Evolutionary conservation across 2,888 invertebrate genomes (phyloP).

Genomic region (Netelia inedita): DNA sequence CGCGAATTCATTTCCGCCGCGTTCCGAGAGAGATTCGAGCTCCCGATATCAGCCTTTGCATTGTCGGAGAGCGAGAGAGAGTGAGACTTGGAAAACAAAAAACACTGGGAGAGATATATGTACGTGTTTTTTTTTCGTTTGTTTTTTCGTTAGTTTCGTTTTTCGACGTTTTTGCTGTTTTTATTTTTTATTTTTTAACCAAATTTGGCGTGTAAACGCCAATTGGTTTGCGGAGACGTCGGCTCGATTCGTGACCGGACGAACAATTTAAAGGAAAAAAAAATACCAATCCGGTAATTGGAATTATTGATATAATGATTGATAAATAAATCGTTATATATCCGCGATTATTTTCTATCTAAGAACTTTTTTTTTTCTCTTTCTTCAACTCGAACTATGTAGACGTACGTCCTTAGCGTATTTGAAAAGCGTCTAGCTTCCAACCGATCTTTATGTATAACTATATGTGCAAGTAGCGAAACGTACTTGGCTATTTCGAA

Average conservation of each 20-base stretch:
- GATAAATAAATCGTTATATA: no score
- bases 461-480: not conserved
- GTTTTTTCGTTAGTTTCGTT: no score
- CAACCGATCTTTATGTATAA: not conserved
- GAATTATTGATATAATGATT: no score
- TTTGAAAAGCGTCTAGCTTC: not conserved
- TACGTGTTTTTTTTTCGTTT: not conserved
- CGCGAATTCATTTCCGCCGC: conserved; percentile 64
- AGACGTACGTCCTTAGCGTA: not conserved
- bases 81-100: conserved; percentile 11
- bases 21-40: conserved; percentile 63
- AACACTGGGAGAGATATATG: not conserved
- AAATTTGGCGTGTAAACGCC: no score
- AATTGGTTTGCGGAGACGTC: no score
- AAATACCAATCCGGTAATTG: no score
- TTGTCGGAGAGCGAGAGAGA: conserved; percentile 20
- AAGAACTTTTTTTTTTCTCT: no score
- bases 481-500: conserved; percentile 37
- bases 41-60: conserved; percentile 57
- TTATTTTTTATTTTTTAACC: no score
- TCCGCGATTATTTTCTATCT: no score
- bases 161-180: no score
- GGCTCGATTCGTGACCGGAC: no score
- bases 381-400: not conserved
- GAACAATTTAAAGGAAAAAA: no score